These are phyloP conservation scores for Proteles cristata DNA, from an alignment of 2,113 vertebrate species.

Conservation along the genomic window DNA sequence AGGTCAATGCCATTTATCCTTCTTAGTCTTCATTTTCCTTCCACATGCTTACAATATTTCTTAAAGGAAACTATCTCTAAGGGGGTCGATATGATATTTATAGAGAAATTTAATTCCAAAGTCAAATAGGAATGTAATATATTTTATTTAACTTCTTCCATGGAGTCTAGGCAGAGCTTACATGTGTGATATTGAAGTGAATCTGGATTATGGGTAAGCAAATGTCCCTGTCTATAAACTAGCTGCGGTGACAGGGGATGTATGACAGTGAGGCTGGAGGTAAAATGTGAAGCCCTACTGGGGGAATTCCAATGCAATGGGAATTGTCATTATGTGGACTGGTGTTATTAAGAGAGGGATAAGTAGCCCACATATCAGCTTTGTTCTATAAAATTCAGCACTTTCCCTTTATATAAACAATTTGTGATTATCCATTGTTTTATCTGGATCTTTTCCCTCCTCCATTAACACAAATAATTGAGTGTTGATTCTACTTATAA, in stretches of 20 bases:
- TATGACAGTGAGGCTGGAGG: fast-evolving
- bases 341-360: background rate
- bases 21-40: background rate
- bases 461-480: conserved; percentile 51
- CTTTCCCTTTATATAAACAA: background rate
- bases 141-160: conserved; percentile 46
- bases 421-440: conserved; percentile 32
- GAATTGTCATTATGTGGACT: background rate
- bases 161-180: background rate
- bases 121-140: conserved; percentile 55
- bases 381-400: conserved; percentile 1
- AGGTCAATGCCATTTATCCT: background rate
- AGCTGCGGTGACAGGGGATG: background rate
- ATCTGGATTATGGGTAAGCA: background rate
- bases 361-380: background rate
- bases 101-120: conserved; percentile 60
- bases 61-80: conserved; percentile 50
- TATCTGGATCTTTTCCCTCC: background rate
- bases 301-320: fast-evolving
- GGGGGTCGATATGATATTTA: conserved; percentile 17
- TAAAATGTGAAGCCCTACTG: fast-evolving
- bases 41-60: background rate
- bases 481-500: conserved; percentile 38
- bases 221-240: background rate
- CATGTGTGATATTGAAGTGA: background rate